Evolutionary conservation across 2,888 invertebrate species (phyloP).

Genomic region (Trachelus troglodyta): DNA sequence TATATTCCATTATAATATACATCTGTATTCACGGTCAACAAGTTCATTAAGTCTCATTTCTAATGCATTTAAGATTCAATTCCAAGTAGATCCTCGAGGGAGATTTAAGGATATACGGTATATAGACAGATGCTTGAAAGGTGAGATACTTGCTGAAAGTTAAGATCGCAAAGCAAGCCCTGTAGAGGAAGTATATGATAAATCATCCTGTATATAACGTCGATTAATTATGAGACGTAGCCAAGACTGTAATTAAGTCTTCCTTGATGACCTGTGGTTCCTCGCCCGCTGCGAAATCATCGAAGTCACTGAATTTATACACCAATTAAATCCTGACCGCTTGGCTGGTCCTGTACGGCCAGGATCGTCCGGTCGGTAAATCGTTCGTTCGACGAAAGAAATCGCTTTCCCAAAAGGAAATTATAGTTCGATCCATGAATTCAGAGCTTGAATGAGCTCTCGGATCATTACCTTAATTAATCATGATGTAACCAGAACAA

Average conservation of each 20-base stretch:
- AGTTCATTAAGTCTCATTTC: background rate
- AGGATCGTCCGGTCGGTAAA: background rate
- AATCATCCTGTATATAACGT: slow-evolving; percentile 39
- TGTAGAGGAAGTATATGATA: slow-evolving; percentile 27
- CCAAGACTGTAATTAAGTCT: slow-evolving; percentile 43
- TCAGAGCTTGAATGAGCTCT: background rate
- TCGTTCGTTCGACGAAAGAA: background rate
- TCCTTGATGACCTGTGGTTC: slow-evolving; percentile 2
- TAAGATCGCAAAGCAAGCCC: background rate
- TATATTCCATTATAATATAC: background rate
- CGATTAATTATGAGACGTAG: slow-evolving; percentile 42
- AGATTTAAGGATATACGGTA: background rate
- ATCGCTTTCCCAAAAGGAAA: background rate
- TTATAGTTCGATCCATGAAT: background rate
- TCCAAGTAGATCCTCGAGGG: background rate
- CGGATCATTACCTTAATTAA: background rate
- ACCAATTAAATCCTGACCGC: slow-evolving; percentile 28
- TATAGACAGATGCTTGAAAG: background rate
- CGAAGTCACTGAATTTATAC: slow-evolving; percentile 36
- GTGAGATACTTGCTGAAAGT: background rate
- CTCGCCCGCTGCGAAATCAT: slow-evolving; percentile 23
- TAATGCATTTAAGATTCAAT: background rate
- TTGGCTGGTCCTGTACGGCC: background rate
- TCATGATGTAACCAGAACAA: background rate
- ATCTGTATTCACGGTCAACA: background rate